phyloP scores from a whole-genome alignment of 2,113 vertebrate species.

The Dromas ardeola region DNA sequence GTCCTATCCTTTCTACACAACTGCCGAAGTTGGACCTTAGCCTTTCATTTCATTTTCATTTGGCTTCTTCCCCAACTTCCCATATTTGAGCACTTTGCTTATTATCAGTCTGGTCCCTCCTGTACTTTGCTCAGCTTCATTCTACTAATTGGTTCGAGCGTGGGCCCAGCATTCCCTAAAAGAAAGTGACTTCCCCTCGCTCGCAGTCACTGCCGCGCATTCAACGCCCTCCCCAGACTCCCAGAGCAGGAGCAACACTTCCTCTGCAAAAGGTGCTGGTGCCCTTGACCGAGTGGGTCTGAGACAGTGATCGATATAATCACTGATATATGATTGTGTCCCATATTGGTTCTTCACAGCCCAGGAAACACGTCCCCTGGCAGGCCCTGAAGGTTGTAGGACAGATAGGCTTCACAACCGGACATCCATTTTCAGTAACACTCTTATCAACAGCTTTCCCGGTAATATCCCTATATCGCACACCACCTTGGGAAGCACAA shows the following conservation, averaged over 20 bases:
- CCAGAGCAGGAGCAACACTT: background rate
- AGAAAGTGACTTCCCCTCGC: background rate
- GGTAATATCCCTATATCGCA: background rate
- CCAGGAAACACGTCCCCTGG: constrained; percentile 58
- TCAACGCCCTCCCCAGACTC: background rate
- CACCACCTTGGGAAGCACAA: background rate
- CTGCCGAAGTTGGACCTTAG: constrained; percentile 45
- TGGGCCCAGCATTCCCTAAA: background rate
- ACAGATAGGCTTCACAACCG: constrained; percentile 28
- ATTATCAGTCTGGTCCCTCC: constrained; percentile 43
- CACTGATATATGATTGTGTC: constrained; percentile 46
- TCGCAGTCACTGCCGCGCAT: rapidly evolving
- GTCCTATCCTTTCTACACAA: background rate
- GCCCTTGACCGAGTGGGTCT: constrained; percentile 35
- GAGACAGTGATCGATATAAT: constrained; percentile 55
- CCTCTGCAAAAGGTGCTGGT: constrained; percentile 1
- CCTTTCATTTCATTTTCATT: constrained; percentile 69
- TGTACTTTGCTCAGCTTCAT: constrained; percentile 39
- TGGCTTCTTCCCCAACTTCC: constrained; percentile 66
- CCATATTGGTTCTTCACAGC: constrained; percentile 64
- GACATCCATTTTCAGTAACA: constrained; percentile 16
- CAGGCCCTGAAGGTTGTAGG: constrained; percentile 55
- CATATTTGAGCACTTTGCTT: constrained; percentile 58
- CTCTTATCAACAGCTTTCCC: background rate
- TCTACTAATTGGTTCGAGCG: constrained; percentile 33